phyloP scores from a whole-genome alignment of 1,140 invertebrate genomes.

The Drosophila ambigua region DNA sequence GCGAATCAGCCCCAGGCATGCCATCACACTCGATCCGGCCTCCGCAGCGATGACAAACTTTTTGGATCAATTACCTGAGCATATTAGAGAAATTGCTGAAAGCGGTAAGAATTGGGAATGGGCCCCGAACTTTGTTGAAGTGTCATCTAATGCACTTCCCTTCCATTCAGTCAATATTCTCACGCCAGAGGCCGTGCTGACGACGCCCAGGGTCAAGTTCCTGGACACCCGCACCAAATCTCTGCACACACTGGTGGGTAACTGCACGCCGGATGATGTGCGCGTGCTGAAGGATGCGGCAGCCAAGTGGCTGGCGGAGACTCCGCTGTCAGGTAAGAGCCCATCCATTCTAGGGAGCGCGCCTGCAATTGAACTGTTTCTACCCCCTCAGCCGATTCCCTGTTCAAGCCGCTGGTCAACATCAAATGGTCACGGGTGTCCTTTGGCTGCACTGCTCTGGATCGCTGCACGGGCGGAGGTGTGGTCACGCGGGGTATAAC shows the following conservation, averaged over 20 bases:
- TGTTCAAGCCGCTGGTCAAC: slow-evolving; percentile 58
- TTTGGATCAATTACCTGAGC: slow-evolving; percentile 63
- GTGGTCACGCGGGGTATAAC: slow-evolving; percentile 89
- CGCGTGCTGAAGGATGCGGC: slow-evolving; percentile 72
- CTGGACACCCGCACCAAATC: slow-evolving; percentile 50
- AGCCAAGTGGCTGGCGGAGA: slow-evolving; percentile 68
- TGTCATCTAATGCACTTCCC: slow-evolving; percentile 23
- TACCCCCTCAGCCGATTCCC: slow-evolving; percentile 42
- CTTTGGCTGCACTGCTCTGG: slow-evolving; percentile 87
- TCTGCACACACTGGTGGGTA: slow-evolving; percentile 42
- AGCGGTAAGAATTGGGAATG: slow-evolving; percentile 42
- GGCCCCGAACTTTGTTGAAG: slow-evolving; percentile 13
- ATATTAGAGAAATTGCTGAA: slow-evolving; percentile 52
- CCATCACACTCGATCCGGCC: slow-evolving; percentile 16
- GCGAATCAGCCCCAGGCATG: slow-evolving; percentile 51
- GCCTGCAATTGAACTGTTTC: background rate
- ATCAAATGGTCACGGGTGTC: slow-evolving; percentile 84
- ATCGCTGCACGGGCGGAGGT: slow-evolving; percentile 89
- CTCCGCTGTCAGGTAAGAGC: slow-evolving; percentile 47
- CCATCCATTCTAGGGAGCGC: background rate
- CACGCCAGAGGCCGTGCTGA: slow-evolving; percentile 59
- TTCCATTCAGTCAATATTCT: slow-evolving; percentile 54
- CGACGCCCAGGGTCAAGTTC: slow-evolving; percentile 53
- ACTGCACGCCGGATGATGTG: slow-evolving; percentile 72
- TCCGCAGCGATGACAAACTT: slow-evolving; percentile 56